Conservation (phyloP, 2,888 invertebrate genomes). For the Anoplius nigerrimus region DNA sequence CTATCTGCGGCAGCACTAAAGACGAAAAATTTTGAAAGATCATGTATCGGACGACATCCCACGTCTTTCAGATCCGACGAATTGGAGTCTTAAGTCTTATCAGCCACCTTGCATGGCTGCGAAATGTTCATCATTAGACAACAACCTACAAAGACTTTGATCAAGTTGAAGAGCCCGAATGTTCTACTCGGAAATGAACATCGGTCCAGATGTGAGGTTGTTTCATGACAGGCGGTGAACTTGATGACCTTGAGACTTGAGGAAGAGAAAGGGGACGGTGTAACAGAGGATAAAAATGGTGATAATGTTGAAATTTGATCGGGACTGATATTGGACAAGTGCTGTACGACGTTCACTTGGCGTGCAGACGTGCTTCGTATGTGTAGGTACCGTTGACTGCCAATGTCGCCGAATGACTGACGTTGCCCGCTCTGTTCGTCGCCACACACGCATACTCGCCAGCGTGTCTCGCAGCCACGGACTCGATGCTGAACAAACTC, state of each 20-base stretch:
- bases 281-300: too few relatives aligned
- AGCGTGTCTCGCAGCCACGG: conserved; percentile 82
- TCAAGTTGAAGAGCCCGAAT: too few relatives aligned
- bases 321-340: conserved; percentile 28
- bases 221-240: too few relatives aligned
- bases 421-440: conserved; percentile 77
- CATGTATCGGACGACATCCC: conserved; percentile 78
- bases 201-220: too few relatives aligned
- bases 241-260: too few relatives aligned
- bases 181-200: too few relatives aligned
- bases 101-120: conserved; percentile 58
- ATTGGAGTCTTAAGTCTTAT: conserved; percentile 79
- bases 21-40: conserved; percentile 1
- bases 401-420: conserved; percentile 76
- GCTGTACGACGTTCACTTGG: conserved; percentile 38
- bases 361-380: conserved; percentile 52
- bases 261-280: too few relatives aligned
- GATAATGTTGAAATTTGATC: not conserved
- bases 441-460: conserved; percentile 81
- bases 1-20: conserved; percentile 77
- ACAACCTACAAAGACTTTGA: too few relatives aligned
- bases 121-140: conserved; percentile 82
- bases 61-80: conserved; percentile 82
- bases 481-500: conserved; percentile 82
- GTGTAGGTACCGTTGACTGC: conserved; percentile 77